These are phyloP conservation scores for Pollenia angustigena DNA, from an alignment of 2,888 invertebrate genomes.

Conservation along the genomic window DNA sequence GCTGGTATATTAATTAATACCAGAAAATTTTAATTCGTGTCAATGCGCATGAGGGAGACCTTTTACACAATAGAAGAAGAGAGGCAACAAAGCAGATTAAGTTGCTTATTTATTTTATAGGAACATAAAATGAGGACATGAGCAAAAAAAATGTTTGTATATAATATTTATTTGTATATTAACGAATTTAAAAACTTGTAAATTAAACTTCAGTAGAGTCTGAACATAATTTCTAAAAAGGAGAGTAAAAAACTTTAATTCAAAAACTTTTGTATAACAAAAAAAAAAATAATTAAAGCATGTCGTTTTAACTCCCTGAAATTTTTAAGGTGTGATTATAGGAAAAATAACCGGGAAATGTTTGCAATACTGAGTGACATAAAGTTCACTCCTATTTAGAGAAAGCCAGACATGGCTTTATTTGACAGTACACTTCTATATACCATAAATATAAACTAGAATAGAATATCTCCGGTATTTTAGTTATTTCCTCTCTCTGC, in stretches of 20 bases:
- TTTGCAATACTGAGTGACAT: background rate
- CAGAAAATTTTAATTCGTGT: constrained; percentile 19
- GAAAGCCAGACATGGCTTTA: background rate
- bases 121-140: constrained; percentile 65
- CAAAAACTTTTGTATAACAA: background rate
- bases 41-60: constrained; percentile 34
- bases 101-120: constrained; percentile 30
- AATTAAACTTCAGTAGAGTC: no score
- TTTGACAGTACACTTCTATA: background rate
- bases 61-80: background rate
- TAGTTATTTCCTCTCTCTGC: constrained; percentile 33
- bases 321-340: constrained; percentile 58
- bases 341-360: constrained; percentile 57
- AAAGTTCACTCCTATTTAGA: background rate
- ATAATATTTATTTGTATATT: background rate
- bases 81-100: background rate
- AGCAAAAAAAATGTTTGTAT: background rate
- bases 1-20: background rate
- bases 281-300: no score
- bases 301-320: constrained; percentile 27
- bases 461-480: constrained; percentile 18
- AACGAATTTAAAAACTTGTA: no score
- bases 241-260: background rate
- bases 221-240: no score
- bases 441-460: background rate